Evolutionary conservation across 2,888 invertebrate species (phyloP).

Genomic region (Dryobota labecula): DNA sequence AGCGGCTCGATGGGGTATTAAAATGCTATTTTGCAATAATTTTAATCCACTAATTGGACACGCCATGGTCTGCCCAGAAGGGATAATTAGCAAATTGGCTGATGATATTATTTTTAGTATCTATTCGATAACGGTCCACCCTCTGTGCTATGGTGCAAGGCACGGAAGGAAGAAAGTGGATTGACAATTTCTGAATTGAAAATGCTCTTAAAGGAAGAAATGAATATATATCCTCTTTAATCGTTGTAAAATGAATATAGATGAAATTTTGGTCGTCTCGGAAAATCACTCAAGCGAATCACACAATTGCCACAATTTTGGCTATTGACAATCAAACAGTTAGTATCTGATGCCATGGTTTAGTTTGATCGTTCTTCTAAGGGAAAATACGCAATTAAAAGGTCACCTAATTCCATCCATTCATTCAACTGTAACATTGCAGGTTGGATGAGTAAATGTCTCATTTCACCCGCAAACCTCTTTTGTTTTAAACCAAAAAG

Average conservation of each 20-base stretch:
- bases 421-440: constrained; percentile 19
- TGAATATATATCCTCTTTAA: too few relatives aligned
- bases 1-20: constrained; percentile 75
- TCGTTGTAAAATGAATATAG: too few relatives aligned
- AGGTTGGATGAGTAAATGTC: constrained; percentile 5
- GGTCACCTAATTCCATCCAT: constrained; percentile 1
- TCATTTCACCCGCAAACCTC: constrained; percentile 41
- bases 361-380: neutral
- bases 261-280: neutral
- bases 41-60: constrained; percentile 85
- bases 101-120: constrained; percentile 80
- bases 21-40: constrained; percentile 84
- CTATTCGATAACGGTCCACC: constrained; percentile 68
- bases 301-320: neutral
- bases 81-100: constrained; percentile 86
- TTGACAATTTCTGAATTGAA: neutral
- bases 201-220: too few relatives aligned
- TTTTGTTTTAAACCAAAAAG: constrained; percentile 55
- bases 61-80: constrained; percentile 68
- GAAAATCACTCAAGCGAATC: neutral
- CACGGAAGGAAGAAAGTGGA: neutral
- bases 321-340: neutral
- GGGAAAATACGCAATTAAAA: neutral
- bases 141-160: constrained; percentile 52
- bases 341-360: constrained; percentile 1